Evolutionary conservation across 2,113 vertebrate genomes (phyloP), one percentile per base, ranked within the genome.

Genomic region (Tichodroma muraria): DNA sequence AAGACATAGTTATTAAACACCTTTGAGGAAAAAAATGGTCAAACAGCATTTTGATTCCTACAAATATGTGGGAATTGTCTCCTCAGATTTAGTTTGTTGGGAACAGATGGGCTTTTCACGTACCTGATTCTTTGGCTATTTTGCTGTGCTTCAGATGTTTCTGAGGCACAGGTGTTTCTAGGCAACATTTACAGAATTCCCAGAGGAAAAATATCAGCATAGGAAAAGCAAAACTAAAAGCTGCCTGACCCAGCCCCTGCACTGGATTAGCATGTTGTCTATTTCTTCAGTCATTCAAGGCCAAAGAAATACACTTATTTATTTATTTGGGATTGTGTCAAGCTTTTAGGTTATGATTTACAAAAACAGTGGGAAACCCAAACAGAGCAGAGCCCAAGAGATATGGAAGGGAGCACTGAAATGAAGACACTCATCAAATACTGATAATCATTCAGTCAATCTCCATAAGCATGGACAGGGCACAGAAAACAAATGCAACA

Each of bases 1-100:
- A 81, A 95, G 66, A 73, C 47, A 7, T 33, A 80, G 54, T 93
- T 94, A n/a, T n/a, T n/a, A 53, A 95, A 88, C 87, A 87, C 50
- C 61, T 92, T 75, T 64, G 61, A 87, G 40, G 37, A 37, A 50
- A 94, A 87, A 89, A 82, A 38, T n/a, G 57, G 80, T 59, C 4
- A 17, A 93, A 80, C 82, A 86, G 40, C 40, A 11, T 97, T 95
- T 87, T 93, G 91, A 97, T 94, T 89, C 79, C 95, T 94, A 86
- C 64, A 95, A 96, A 96, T 94, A 53, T 56, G 83, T 69, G 56
- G 75, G 63, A 94, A 77, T 92, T 86, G 59, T 75, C 28, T 90
- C 69, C 75, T 77, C 79, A 88, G 42, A 92, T 68, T 93, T 83
- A 65, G 53, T 37, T 50, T 22, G 23, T 65, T 78, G 73, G 80